Percentiles rank a stretch among this genome's conserved stretches.
These are phyloP conservation scores for Ameiurus melas DNA, from an alignment of 2,113 vertebrate genomes.

Conservation along the genomic window DNA sequence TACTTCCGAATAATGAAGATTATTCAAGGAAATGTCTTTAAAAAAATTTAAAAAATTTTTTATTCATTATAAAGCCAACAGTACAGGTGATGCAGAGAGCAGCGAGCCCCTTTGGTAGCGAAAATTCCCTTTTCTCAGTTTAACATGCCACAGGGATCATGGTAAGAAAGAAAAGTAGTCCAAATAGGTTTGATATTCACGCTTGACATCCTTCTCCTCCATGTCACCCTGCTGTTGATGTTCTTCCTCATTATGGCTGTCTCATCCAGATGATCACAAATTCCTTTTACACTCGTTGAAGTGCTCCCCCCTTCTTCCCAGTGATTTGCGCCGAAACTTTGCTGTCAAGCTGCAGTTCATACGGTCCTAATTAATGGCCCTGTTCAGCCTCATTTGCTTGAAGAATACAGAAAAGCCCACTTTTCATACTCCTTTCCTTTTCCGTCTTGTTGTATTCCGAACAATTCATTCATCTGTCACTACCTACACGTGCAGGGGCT, in stretches of 20 bases:
- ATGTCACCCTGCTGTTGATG: slow-evolving; percentile 51
- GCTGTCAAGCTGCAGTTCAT: slow-evolving; percentile 76
- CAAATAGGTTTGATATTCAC: slow-evolving; percentile 67
- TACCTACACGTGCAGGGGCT: slow-evolving; percentile 69
- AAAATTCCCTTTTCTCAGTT: neutral
- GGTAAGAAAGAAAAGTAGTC: slow-evolving; percentile 21
- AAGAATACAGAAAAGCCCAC: slow-evolving; percentile 73
- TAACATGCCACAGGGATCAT: slow-evolving; percentile 33
- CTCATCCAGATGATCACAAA: slow-evolving; percentile 68
- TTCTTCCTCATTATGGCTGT: slow-evolving; percentile 70
- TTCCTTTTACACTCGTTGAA: slow-evolving; percentile 63
- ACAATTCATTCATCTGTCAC: slow-evolving; percentile 82
- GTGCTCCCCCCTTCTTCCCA: slow-evolving; percentile 46
- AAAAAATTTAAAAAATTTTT: too few species aligned
- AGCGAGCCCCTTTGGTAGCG: neutral
- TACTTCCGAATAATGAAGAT: neutral
- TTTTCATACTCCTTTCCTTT: slow-evolving; percentile 59
- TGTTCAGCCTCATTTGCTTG: slow-evolving; percentile 81
- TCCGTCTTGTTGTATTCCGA: slow-evolving; percentile 69
- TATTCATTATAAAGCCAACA: neutral
- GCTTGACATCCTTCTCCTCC: slow-evolving; percentile 43
- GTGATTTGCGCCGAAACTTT: slow-evolving; percentile 72
- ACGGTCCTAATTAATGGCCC: slow-evolving; percentile 77
- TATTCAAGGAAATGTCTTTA: too few species aligned
- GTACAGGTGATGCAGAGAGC: neutral